phyloP scores from a whole-genome alignment of 2,113 vertebrate species.

The Sapayoa aenigma region DNA sequence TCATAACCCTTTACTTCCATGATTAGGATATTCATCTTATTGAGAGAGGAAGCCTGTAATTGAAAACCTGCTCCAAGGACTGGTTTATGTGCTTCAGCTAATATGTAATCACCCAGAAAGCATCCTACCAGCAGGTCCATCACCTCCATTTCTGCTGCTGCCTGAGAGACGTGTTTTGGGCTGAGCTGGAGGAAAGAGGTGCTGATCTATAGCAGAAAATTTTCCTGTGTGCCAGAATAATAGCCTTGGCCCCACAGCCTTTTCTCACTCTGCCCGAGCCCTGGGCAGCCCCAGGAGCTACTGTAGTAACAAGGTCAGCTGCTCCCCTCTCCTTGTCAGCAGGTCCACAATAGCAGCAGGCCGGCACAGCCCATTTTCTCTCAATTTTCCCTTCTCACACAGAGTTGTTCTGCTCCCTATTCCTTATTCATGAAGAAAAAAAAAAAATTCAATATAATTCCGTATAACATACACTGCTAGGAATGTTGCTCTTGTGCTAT shows the following conservation, averaged over 20 bases:
- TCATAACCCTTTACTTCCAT: neutral
- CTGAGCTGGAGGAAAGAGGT: neutral
- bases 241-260: neutral
- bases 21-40: neutral
- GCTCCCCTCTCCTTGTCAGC: neutral
- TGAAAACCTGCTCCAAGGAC: neutral
- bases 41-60: neutral
- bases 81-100: neutral
- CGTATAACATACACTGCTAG: accelerated
- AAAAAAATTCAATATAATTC: neutral
- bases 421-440: neutral
- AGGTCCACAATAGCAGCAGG: neutral
- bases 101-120: neutral
- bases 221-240: neutral
- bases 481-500: neutral
- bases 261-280: accelerated
- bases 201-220: neutral
- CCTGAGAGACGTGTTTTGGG: neutral
- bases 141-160: neutral
- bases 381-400: neutral
- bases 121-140: neutral
- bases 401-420: neutral
- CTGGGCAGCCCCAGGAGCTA: neutral
- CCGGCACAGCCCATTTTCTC: neutral
- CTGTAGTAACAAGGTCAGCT: neutral